Base-by-base conservation (phyloP, 2,888 invertebrate species). In the Entomobrya proxima region DNA sequence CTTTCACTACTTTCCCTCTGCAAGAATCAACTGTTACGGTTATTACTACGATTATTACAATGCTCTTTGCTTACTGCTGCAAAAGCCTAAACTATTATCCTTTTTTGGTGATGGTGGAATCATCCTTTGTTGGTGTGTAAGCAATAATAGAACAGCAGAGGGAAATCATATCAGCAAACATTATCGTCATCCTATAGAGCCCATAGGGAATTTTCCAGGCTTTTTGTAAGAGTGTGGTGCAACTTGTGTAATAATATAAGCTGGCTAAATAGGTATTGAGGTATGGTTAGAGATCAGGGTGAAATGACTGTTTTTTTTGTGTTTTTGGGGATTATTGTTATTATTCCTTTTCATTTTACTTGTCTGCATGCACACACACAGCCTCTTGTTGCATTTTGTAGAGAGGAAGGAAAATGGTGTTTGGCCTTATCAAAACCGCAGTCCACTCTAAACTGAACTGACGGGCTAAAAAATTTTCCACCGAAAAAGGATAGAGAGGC, bases 21-120 rank as follows among this genome's bases (percentile, higher is more conserved):
- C 6, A 7, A 37, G 67, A 37, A 67, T 67, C 35, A 67, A 37
- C 67, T 40, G 67, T 37, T 18, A 67, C 67, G 35, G 67, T 67
- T 67, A 67, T 67, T 67, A 67, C 67, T 67, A 67, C 67, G 67
- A 40, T 67, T 67, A 67, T 67, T 67, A 35, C 40, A 37, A 40
- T n/a, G 18, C 21, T 13, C 7, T 9, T 44, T 44, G 9, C 44
- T 44, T 44, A 15, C n/a, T n/a, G n/a, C n/a, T n/a, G n/a, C n/a
- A n/a, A n/a, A n/a, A n/a, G n/a, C n/a, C n/a, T n/a, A n/a, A n/a
- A n/a, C n/a, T n/a, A n/a, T n/a, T n/a, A n/a, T n/a, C n/a, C n/a
- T n/a, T n/a, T n/a, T n/a, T n/a, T 47, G 47, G 13, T 47, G 47
- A 13, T 47, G 47, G 47, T 9, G 47, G 47, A 47, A 47, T 2